These are phyloP conservation scores for Sebastiscus tertius DNA, from an alignment of 2,797 vertebrate species.

Conservation along the genomic window DNA sequence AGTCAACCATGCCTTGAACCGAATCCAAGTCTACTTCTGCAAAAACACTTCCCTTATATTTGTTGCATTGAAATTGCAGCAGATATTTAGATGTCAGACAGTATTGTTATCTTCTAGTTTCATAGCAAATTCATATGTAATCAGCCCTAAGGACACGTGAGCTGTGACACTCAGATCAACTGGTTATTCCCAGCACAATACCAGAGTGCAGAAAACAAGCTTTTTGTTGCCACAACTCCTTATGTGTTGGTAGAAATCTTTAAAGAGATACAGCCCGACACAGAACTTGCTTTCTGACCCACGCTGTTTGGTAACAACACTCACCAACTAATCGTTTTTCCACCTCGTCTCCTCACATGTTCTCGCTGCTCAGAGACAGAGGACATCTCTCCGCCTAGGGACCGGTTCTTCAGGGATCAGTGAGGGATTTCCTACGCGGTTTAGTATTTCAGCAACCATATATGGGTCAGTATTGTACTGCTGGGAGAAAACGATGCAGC, in stretches of 20 bases:
- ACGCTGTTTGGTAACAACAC: slow-evolving; percentile 28
- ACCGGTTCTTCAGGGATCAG: slow-evolving; percentile 57
- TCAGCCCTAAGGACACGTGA: slow-evolving; percentile 5
- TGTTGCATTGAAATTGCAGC: not conserved
- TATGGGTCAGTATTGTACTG: slow-evolving; percentile 51
- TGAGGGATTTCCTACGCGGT: slow-evolving; percentile 60
- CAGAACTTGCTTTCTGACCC: slow-evolving; percentile 26
- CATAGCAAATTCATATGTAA: not conserved
- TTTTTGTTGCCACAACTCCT: slow-evolving; percentile 15
- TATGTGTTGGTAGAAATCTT: not conserved
- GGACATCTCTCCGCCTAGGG: slow-evolving; percentile 20
- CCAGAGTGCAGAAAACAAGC: slow-evolving; percentile 27
- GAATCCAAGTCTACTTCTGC: not conserved
- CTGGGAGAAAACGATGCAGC: slow-evolving; percentile 11
- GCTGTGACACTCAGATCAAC: slow-evolving; percentile 16
- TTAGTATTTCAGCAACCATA: slow-evolving; percentile 56
- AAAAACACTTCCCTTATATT: not conserved
- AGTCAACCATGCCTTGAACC: not conserved
- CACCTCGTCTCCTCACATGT: slow-evolving; percentile 43
- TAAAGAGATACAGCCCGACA: slow-evolving; percentile 6
- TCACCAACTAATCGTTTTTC: slow-evolving; percentile 35
- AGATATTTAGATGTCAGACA: not conserved
- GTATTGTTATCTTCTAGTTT: not conserved
- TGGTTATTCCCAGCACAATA: not conserved
- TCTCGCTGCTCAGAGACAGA: slow-evolving; percentile 12